Conservation (phyloP, 2,888 invertebrate species). For the Dascillus cervinus region DNA sequence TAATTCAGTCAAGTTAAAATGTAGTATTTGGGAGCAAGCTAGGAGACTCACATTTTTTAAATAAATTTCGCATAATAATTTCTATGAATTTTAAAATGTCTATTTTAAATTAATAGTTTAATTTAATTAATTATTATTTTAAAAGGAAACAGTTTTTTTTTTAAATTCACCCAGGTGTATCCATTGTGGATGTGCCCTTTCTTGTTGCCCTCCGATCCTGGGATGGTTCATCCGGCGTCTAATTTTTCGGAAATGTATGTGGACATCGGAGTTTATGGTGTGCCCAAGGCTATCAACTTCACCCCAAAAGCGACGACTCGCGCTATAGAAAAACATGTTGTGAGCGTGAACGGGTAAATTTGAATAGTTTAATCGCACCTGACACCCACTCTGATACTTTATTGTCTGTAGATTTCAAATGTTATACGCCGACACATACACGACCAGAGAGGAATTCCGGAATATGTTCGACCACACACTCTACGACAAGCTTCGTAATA, state of each 20-base stretch:
- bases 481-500: constrained; percentile 58
- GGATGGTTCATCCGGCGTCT: constrained; percentile 56
- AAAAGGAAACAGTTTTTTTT: too few species aligned
- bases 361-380: constrained; percentile 13
- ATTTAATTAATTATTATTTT: too few species aligned
- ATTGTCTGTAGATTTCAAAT: constrained; percentile 59
- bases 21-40: too few species aligned
- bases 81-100: too few species aligned
- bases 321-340: constrained; percentile 61
- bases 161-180: too few species aligned
- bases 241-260: constrained; percentile 54
- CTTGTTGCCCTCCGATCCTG: constrained; percentile 58
- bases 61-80: too few species aligned
- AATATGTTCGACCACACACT: constrained; percentile 72
- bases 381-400: constrained; percentile 12
- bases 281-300: constrained; percentile 56
- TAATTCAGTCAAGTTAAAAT: too few species aligned
- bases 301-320: constrained; percentile 58
- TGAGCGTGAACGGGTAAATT: constrained; percentile 51
- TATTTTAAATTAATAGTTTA: too few species aligned
- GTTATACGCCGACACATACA: constrained; percentile 77
- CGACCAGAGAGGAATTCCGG: constrained; percentile 65
- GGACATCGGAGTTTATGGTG: constrained; percentile 76
- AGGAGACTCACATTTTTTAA: too few species aligned
- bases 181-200: constrained; percentile 82